Base-by-base conservation (phyloP, 2,113 vertebrate species). In the Pyxicephalus adspersus region DNA sequence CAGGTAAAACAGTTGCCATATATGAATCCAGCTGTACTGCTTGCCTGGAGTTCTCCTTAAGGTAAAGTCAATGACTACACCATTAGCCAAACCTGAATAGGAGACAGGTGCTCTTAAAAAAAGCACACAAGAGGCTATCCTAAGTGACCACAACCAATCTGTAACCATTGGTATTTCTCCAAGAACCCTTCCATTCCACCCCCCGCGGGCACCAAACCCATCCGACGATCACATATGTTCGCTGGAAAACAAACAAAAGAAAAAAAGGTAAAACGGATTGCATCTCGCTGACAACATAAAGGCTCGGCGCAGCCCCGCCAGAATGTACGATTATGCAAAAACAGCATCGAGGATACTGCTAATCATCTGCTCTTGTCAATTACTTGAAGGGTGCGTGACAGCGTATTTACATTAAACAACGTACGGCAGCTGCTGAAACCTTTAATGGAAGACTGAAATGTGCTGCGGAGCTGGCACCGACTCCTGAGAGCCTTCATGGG, bases 281-380 rank as follows among this genome's bases (percentile, higher is more conserved):
- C 85, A 81, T 90, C 90, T 90, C 85, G 83, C 88, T 92, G 90
- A 92, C 92, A 92, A 92, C 90, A 90, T 90, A 90, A 87, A 65
- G 86, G 85, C 2, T 84, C 90, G 86, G 92, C 90, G 89, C 90
- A 92, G 90, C 89, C 92, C 89, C 91, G 91, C 93, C 92, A 91
- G 92, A 95, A 91, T 90, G 90, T 90, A 91, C 91, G 93, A 94
- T 93, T 94, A 94, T 95, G 94, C 94, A 92, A 89, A 92, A 93
- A 91, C 91, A 92, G 92, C 91, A 89, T 91, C 87, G 93, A 95
- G 94, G 94, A 93, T 91, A 90, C 88, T 92, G 95, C 94, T 96
- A 96, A 97, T 98, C 95, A 94, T 94, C 95, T 94, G 93, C 94
- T 94, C 87, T 90, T 95, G 95, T 95, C 95, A 96, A 95, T 96